Evolutionary conservation across 92 coral and sea anemone species (phyloP).

Genomic region (Metridium senile): DNA sequence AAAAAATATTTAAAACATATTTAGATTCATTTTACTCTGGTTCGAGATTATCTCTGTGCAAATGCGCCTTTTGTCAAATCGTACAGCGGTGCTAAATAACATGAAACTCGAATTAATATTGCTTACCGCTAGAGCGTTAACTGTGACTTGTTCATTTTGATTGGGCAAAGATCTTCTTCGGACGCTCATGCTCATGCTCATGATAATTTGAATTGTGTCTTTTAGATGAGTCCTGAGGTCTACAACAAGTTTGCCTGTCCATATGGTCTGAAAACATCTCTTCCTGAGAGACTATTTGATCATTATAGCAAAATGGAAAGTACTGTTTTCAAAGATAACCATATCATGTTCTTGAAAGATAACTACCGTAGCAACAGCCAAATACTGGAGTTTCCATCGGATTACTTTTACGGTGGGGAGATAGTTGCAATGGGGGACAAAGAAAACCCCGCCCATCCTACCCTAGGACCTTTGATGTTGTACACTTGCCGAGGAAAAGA

Average conservation of each 20-base stretch:
- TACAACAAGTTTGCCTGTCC: constrained; percentile 60
- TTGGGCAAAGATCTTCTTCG: too few species aligned
- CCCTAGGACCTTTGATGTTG: constrained; percentile 70
- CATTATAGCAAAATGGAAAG: constrained; percentile 39
- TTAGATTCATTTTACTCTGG: too few species aligned
- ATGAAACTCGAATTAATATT: too few species aligned
- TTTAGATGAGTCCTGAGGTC: constrained; percentile 76
- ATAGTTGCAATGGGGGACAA: constrained; percentile 61
- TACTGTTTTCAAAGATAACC: background rate
- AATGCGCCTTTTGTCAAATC: too few species aligned
- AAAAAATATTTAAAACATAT: too few species aligned
- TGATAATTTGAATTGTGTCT: too few species aligned
- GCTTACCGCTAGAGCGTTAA: too few species aligned
- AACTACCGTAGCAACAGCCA: constrained; percentile 87
- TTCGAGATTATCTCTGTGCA: too few species aligned
- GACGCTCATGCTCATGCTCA: too few species aligned
- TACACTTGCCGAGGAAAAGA: constrained; percentile 76
- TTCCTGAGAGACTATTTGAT: constrained; percentile 86
- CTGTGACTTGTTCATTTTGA: too few species aligned
- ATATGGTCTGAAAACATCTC: constrained; percentile 71
- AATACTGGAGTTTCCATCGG: constrained; percentile 82
- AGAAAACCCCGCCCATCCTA: constrained; percentile 66
- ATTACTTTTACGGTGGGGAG: constrained; percentile 72
- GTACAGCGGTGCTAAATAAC: too few species aligned
- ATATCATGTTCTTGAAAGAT: constrained; percentile 75